Conservation (phyloP, 92 coral and sea anemone genomes). For the Actinernus sp. region DNA sequence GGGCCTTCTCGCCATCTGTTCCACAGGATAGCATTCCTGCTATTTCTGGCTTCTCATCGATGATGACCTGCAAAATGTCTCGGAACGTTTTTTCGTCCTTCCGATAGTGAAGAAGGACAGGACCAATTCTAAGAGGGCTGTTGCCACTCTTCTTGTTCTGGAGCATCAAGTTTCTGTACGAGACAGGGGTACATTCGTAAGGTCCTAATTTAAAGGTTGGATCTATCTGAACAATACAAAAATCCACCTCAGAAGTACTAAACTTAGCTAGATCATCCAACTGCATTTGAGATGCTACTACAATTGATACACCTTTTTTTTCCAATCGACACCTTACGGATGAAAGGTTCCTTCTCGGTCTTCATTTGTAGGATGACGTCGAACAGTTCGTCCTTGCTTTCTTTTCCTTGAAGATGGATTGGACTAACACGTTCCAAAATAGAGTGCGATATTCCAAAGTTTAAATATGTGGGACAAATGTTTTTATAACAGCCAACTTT, state of each 20-base stretch:
- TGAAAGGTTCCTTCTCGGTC: constrained; percentile 4
- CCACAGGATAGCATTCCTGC: neutral
- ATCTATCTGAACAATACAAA: constrained; percentile 37
- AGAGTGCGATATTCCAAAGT: no score
- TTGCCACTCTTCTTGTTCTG: constrained; percentile 10
- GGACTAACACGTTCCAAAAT: no score
- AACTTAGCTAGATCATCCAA: constrained; percentile 8
- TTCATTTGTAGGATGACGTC: constrained; percentile 29
- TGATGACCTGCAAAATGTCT: neutral
- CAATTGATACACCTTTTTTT: constrained; percentile 21
- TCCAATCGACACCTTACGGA: constrained; percentile 22
- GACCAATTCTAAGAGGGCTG: constrained; percentile 30
- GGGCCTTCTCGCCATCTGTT: constrained; percentile 22
- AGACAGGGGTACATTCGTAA: constrained; percentile 45
- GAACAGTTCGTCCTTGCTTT: constrained; percentile 29
- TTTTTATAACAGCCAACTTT: no score
- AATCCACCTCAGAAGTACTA: constrained; percentile 28
- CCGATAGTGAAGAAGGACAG: constrained; percentile 23
- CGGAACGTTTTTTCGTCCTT: constrained; percentile 15
- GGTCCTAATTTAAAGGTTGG: constrained; percentile 50
- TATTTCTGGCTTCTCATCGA: neutral
- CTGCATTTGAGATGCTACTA: constrained; percentile 26
- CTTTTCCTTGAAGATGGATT: constrained; percentile 18
- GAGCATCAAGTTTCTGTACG: constrained; percentile 37
- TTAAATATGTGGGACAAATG: no score